Conservation (phyloP, 2,888 invertebrate species). For the Drosophila bunnanda region DNA sequence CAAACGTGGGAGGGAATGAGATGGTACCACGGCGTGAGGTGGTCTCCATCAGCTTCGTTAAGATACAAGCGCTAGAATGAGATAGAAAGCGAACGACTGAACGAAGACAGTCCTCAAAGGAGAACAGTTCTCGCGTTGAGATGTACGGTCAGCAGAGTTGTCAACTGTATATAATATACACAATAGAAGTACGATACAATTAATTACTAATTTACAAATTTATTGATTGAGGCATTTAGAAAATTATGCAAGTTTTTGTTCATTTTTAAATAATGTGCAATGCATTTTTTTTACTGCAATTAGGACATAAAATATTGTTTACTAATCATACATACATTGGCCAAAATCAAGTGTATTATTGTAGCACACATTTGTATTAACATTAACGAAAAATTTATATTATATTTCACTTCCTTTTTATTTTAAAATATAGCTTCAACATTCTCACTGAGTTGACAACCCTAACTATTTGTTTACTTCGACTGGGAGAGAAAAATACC, state of each 20-base stretch:
- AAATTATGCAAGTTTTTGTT: too few relatives aligned
- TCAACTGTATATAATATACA: neutral
- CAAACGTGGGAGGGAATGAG: conserved; percentile 35
- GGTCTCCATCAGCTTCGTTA: neutral
- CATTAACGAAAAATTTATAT: too few relatives aligned
- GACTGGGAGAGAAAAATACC: conserved; percentile 19
- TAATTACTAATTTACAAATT: neutral
- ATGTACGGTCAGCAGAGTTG: conserved; percentile 25
- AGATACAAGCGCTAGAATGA: neutral
- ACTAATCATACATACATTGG: too few relatives aligned
- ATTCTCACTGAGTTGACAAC: conserved; percentile 1
- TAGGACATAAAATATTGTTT: too few relatives aligned
- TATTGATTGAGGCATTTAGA: too few relatives aligned
- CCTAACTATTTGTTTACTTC: conserved; percentile 65
- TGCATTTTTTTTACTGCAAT: too few relatives aligned
- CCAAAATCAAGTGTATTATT: too few relatives aligned
- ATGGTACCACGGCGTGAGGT: conserved; percentile 35
- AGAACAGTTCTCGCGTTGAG: neutral
- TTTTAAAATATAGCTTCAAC: neutral
- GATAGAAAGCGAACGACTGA: neutral
- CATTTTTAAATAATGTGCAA: too few relatives aligned
- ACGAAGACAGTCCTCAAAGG: neutral
- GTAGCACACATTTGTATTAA: neutral
- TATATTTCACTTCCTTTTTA: neutral
- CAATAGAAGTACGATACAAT: neutral